These are phyloP conservation scores for Cheirogaleus major DNA, from an alignment of 2,797 vertebrate species.

Conservation along the genomic window DNA sequence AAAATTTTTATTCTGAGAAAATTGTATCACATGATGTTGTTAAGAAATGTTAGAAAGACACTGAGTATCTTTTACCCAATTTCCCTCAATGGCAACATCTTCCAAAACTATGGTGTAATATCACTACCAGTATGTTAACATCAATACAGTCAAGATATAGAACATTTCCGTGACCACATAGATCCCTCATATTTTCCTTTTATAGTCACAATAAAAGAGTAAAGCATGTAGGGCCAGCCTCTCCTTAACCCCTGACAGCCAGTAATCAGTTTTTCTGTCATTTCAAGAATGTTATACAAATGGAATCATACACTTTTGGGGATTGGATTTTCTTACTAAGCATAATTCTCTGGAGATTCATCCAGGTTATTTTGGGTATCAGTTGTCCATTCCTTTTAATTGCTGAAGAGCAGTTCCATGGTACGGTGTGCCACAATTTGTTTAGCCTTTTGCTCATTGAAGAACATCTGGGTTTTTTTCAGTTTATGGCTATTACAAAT, in stretches of 20 bases:
- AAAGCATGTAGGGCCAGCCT: not conserved
- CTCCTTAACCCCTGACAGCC: not conserved
- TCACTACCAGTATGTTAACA: not conserved
- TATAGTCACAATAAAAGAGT: not conserved
- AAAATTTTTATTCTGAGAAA: not conserved
- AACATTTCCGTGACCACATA: not conserved
- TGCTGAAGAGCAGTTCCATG: not conserved
- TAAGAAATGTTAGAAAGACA: not conserved
- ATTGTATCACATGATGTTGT: not conserved
- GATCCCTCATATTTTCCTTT: not conserved
- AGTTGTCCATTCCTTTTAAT: not conserved
- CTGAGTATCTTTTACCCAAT: not conserved
- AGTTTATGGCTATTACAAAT: not conserved
- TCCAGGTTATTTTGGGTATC: not conserved
- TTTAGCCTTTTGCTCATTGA: not conserved
- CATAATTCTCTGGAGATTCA: not conserved
- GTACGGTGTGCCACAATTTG: not conserved
- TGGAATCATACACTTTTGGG: not conserved
- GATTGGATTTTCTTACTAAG: not conserved
- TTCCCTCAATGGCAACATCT: not conserved
- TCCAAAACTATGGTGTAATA: not conserved
- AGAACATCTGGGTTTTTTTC: not conserved
- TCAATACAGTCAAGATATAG: not conserved
- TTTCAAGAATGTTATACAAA: not conserved
- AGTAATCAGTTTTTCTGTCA: not conserved